phyloP scores from a whole-genome alignment of 2,888 invertebrate genomes.

The Drosophila aldrichi region DNA sequence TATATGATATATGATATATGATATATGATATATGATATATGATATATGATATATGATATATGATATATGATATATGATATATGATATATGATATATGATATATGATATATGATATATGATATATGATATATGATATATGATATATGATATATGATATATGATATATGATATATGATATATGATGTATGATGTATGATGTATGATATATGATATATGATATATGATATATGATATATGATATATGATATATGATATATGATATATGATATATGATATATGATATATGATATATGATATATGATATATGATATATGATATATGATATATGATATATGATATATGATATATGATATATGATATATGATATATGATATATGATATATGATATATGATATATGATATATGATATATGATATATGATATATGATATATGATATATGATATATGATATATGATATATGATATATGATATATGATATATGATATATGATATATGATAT shows the following conservation, averaged over 20 bases:
- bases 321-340: background rate
- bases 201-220: background rate
- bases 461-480: background rate
- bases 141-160: background rate
- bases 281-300: background rate
- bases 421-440: background rate
- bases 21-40: background rate
- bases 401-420: background rate
- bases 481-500: background rate
- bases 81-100: slow-evolving; percentile 1
- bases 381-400: background rate
- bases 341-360: no score
- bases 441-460: background rate
- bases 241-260: background rate
- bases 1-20: background rate
- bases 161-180: background rate
- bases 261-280: background rate
- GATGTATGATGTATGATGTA: background rate
- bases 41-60: background rate
- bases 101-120: slow-evolving; percentile 2
- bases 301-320: background rate
- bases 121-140: background rate
- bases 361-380: no score
- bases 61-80: background rate
- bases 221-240: background rate